Evolutionary conservation across 2,113 vertebrate species (phyloP), one percentile per base, ranked within the genome.

Genomic region (Casuarius casuarius): DNA sequence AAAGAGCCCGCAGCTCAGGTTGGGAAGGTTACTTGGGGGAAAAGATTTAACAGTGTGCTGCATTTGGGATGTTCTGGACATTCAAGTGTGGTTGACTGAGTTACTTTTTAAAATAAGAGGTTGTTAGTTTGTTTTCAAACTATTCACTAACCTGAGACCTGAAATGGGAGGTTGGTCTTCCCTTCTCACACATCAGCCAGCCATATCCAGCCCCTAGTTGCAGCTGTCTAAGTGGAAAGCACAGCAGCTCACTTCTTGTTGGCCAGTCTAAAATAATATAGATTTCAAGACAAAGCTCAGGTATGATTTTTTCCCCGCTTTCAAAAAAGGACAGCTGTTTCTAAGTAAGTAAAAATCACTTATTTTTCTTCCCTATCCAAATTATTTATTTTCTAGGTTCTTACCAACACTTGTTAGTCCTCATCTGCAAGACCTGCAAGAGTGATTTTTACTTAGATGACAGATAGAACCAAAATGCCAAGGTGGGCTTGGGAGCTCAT

Each of bases 391-490:
- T 77, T 31, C 58, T 59, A 35, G 12, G 26, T 66, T 87, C 49
- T 71, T 51, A 31, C 5, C 23, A 76, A 73, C 54, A 13, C 10
- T 12, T 83, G 78, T 46, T 66, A 79, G 31, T 10, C 58, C 7
- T 46, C 33, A 38, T n/a, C 33, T 18, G 16, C 40, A 74, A 58
- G 70, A 65, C 52, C 49, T 85, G 4, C 44, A 56, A 44, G 25
- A 74, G 35, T 42, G 28, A 6, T 74, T 92, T 81, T 78, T 58
- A 26, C 68, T 83, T 71, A 42, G 21, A 17, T 19, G 29, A 17
- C n/a, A 48, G 14, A 40, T 4, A 72, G 29, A 74, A 1, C 0
- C 2, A 58, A 66, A 44, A 48, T 59, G 17, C 49, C 23, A 2
- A 1, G 63, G 46, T 77, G 6, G 77, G 19, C 25, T 67, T 59